Evolutionary conservation across 2,113 vertebrate species (phyloP).

Genomic region (Entomyzon cyanotis): DNA sequence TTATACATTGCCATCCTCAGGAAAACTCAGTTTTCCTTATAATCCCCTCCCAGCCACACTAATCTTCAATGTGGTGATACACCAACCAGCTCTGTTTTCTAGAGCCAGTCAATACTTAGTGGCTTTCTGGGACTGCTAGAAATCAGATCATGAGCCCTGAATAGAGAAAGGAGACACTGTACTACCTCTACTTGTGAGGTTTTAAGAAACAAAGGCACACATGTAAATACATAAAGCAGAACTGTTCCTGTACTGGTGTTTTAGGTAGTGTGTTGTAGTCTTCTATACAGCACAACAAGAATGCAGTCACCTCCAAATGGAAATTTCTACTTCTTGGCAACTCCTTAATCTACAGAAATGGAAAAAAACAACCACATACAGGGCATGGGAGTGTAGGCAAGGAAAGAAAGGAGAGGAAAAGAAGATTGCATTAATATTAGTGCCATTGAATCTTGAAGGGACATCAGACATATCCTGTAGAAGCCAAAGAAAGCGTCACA

Average conservation of each 20-base stretch:
- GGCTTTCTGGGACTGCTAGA: not conserved
- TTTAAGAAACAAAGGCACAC: not conserved
- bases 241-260: not conserved
- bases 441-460: not conserved
- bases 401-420: accelerated
- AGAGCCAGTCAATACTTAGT: not conserved
- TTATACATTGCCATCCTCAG: not conserved
- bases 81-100: not conserved
- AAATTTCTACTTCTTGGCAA: not conserved
- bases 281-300: not conserved
- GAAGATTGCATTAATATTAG: not conserved
- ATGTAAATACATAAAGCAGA: not conserved
- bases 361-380: not conserved
- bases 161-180: not conserved
- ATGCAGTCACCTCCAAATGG: not conserved
- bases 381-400: not conserved
- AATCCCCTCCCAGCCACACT: not conserved
- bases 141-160: not conserved
- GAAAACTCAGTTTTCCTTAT: not conserved
- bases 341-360: not conserved
- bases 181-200: not conserved
- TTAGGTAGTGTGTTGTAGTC: not conserved
- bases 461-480: not conserved
- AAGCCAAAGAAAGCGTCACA: not conserved
- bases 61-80: not conserved